Percentiles rank a stretch among this genome's conserved stretches.
phyloP scores from a whole-genome alignment of 2,113 vertebrate species.

The Perca flavescens region DNA sequence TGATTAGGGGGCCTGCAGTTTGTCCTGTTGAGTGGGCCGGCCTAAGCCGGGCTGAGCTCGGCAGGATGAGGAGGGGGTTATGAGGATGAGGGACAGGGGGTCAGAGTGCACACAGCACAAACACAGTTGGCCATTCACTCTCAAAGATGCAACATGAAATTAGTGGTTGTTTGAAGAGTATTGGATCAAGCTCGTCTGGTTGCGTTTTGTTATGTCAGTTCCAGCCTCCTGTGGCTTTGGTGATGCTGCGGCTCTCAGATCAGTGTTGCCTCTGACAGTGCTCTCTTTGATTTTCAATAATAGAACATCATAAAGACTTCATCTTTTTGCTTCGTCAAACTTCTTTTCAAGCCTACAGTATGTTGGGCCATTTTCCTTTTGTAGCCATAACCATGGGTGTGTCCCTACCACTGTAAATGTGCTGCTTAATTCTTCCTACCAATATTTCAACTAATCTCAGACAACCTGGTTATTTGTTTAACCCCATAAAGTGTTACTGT shows the following conservation, averaged over 20 bases:
- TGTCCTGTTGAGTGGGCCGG: constrained; percentile 74
- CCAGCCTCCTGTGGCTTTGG: constrained; percentile 37
- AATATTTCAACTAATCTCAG: not conserved
- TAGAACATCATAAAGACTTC: constrained; percentile 11
- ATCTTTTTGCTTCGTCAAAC: not conserved
- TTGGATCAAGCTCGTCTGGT: constrained; percentile 40
- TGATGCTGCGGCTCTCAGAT: constrained; percentile 39
- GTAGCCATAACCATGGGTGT: not conserved
- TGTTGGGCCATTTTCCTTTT: not conserved
- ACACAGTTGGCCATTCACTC: constrained; percentile 77
- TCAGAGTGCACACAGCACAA: constrained; percentile 65
- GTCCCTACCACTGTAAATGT: too few relatives aligned
- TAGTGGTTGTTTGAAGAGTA: constrained; percentile 62
- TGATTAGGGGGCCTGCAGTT: constrained; percentile 82
- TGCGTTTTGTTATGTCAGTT: constrained; percentile 64
- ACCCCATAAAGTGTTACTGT: not conserved
- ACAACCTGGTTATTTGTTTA: not conserved
- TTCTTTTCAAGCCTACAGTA: constrained; percentile 1
- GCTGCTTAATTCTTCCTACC: not conserved
- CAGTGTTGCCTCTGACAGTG: constrained; percentile 27
- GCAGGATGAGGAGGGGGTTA: constrained; percentile 52
- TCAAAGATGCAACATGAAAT: constrained; percentile 72
- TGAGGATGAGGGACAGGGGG: constrained; percentile 59
- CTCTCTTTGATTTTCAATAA: constrained; percentile 51
- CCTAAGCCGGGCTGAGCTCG: constrained; percentile 52